Evolutionary conservation across 2,113 vertebrate genomes (phyloP).

Genomic region (Phodopus roborovskii): DNA sequence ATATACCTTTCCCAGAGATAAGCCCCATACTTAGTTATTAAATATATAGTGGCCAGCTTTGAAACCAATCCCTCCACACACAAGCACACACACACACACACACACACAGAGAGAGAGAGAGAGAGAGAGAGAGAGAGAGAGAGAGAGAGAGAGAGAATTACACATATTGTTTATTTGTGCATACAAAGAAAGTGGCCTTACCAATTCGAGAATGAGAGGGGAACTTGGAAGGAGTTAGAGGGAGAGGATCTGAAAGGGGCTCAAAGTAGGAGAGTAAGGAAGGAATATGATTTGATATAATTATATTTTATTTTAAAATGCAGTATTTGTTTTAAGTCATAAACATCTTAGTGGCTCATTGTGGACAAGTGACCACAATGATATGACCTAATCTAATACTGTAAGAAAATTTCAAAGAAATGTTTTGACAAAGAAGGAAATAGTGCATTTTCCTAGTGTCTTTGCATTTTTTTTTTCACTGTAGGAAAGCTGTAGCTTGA

Average conservation of each 20-base stretch:
- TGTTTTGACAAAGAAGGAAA: not conserved
- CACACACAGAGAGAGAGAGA: not conserved
- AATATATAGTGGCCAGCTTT: not conserved
- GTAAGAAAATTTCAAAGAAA: not conserved
- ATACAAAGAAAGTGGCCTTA: not conserved
- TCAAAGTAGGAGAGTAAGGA: not conserved
- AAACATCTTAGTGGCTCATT: accelerated
- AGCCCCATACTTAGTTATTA: not conserved
- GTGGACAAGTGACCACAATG: not conserved
- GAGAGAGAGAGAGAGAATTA: no score
- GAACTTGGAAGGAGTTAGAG: not conserved
- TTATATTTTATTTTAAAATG: not conserved
- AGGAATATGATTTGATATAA: not conserved
- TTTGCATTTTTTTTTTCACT: not conserved
- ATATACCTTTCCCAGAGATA: not conserved
- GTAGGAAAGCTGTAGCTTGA: not conserved
- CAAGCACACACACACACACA: not conserved
- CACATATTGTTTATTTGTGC: not conserved
- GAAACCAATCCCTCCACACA: not conserved
- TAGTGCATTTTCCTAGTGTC: accelerated
- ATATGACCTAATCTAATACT: not conserved
- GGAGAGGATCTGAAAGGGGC: not conserved
- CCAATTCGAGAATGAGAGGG: not conserved
- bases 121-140: not conserved
- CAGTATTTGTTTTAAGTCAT: not conserved